Evolutionary conservation across 2,113 vertebrate genomes (phyloP), one percentile per base, ranked within the genome.

Genomic region (Oenanthe oenanthe): DNA sequence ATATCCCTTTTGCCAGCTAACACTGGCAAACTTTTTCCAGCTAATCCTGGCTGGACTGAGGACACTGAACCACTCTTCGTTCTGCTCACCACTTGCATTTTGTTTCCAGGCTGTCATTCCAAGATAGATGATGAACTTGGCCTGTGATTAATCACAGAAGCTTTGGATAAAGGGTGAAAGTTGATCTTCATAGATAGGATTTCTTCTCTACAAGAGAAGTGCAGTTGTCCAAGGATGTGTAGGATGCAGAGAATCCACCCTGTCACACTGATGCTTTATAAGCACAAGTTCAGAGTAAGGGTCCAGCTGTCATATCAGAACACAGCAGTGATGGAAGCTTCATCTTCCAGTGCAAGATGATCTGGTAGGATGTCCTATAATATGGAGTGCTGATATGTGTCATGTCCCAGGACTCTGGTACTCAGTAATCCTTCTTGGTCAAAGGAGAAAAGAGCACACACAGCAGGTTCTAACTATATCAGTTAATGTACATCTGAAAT

Each of bases 381-480:
- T 2, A 13, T 0, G 4, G 43, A 56, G 34, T 22, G 38, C 42
- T 74, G 50, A 8, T 36, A 3, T 4, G 6, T 50, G 36, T 57
- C 28, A 1, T 45, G 13, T 71, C 31, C 47, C 22, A 32, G 20
- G 25, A 31, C 56, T 25, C 50, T 25, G 17, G 32, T 38, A 61
- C 71, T 53, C n/a, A 65, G 6, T 17, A 13, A 61, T 40, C 22
- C 60, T 42, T n/a, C 32, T 43, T 57, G 28, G 31, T 40, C 1
- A 31, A 31, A 78, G 45, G 66, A 54, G 32, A 47, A 47, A 40
- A 57, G 62, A 62, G 51, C 32, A 25, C 21, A 25, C 21, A 13
- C 6, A 3, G n/a, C 21, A 63, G 12, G 29, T 40, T 51, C 63
- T 26, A 7, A 26, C 43, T 34, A 0, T 17, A 11, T 32, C 50